A percentile compares a stretch with the other conserved stretches of the same genome.
phyloP scores from a whole-genome alignment of 92 coral and sea anemone species.

The Phenganax subtilis region DNA sequence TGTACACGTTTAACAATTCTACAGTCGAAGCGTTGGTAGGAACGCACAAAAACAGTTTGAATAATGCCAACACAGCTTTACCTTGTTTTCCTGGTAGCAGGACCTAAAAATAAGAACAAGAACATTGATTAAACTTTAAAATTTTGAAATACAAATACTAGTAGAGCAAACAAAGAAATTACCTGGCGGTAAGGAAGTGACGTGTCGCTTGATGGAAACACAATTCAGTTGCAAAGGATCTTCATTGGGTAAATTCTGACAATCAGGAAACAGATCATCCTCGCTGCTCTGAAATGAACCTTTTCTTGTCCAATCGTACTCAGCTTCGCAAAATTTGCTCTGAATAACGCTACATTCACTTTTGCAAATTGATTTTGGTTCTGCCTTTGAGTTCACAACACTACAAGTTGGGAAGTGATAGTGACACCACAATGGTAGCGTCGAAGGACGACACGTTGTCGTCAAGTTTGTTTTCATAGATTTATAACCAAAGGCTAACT shows the following conservation, averaged over 20 bases:
- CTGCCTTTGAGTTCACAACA: constrained; percentile 40
- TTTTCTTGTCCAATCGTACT: constrained; percentile 40
- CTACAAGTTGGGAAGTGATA: constrained; percentile 69
- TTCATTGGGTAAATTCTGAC: constrained; percentile 52
- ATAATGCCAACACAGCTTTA: too few relatives aligned
- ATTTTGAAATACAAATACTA: too few relatives aligned
- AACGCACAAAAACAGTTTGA: too few relatives aligned
- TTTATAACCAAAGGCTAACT: constrained; percentile 52
- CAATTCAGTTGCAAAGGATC: background rate
- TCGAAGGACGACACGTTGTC: constrained; percentile 58
- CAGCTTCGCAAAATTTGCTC: constrained; percentile 57
- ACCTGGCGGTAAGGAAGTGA: constrained; percentile 10
- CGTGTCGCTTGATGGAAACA: constrained; percentile 23
- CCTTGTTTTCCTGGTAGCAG: too few relatives aligned
- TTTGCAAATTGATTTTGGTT: constrained; percentile 61
- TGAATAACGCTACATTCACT: constrained; percentile 73
- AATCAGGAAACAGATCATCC: constrained; percentile 70
- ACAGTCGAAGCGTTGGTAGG: too few relatives aligned
- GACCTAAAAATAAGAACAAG: too few relatives aligned
- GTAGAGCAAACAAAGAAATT: background rate
- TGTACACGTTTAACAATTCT: too few relatives aligned
- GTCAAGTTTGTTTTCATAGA: constrained; percentile 53
- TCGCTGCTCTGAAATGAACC: constrained; percentile 28
- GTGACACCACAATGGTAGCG: constrained; percentile 69
- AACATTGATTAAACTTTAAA: too few relatives aligned